Conservation (phyloP, 1,140 invertebrate species). For the Drosophila carrolli region DNA sequence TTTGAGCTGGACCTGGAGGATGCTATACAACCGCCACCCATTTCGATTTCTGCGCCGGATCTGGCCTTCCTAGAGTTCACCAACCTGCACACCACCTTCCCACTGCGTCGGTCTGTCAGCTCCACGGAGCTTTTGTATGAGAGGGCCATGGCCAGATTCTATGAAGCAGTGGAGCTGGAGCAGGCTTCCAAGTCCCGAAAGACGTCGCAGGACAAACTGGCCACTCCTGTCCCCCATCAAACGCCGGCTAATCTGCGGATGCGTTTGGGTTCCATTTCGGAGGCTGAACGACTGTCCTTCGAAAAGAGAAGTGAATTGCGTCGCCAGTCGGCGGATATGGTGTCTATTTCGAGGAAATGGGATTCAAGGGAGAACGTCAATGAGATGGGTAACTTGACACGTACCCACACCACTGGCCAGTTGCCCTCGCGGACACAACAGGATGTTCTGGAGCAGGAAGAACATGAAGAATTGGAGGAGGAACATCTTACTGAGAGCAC, state of each 20-base stretch:
- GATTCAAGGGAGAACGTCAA: constrained; percentile 75
- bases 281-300: constrained; percentile 77
- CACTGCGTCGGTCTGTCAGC: constrained; percentile 89
- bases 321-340: constrained; percentile 76
- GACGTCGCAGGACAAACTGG: constrained; percentile 49
- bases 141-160: constrained; percentile 91
- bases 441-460: background rate
- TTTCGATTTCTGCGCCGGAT: constrained; percentile 92
- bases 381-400: constrained; percentile 35
- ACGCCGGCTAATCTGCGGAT: constrained; percentile 65
- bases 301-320: constrained; percentile 71
- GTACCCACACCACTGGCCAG: constrained; percentile 30
- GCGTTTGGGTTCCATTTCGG: constrained; percentile 78
- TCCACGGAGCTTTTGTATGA: constrained; percentile 93
- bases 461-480: constrained; percentile 50
- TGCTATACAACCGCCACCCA: constrained; percentile 89
- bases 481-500: constrained; percentile 66
- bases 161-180: constrained; percentile 90
- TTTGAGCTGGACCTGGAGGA: constrained; percentile 87
- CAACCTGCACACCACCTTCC: constrained; percentile 84
- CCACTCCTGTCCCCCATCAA: constrained; percentile 1
- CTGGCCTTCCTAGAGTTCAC: constrained; percentile 86
- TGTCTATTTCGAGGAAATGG: constrained; percentile 63
- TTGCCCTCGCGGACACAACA: constrained; percentile 18
- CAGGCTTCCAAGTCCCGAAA: constrained; percentile 86